phyloP scores from a whole-genome alignment of 2,888 invertebrate species.

The Agriotes lineatus region DNA sequence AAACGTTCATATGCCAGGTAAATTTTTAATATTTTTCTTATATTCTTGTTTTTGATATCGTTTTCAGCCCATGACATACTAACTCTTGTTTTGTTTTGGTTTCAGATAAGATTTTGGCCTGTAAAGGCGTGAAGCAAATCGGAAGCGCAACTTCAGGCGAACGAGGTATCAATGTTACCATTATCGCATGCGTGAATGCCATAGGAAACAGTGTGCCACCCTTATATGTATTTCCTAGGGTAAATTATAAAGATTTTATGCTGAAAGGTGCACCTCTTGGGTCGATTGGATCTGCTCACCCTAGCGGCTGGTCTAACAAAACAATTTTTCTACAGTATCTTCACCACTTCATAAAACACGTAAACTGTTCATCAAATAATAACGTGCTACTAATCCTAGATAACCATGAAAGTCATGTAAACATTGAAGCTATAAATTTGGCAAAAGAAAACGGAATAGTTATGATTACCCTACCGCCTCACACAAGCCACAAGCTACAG shows the following conservation, averaged over 20 bases:
- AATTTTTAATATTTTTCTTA: too few species aligned
- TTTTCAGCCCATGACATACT: background rate
- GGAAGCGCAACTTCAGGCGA: background rate
- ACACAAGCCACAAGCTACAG: background rate
- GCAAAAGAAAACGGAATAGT: background rate
- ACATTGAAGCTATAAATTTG: background rate
- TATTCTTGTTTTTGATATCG: too few species aligned
- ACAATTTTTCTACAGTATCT: too few species aligned
- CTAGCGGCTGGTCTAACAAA: too few species aligned
- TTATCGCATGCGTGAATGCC: slow-evolving; percentile 3
- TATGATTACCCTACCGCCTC: background rate
- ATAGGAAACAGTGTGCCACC: background rate
- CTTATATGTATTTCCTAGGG: background rate
- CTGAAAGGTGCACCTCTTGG: background rate
- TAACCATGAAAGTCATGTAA: too few species aligned
- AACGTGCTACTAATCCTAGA: background rate
- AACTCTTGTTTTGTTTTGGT: background rate
- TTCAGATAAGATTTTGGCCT: too few species aligned
- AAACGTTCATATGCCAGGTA: background rate
- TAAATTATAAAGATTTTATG: slow-evolving; percentile 10
- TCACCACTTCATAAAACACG: too few species aligned
- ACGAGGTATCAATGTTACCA: background rate
- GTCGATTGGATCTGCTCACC: too few species aligned
- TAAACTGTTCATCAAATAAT: too few species aligned
- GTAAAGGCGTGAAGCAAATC: background rate